Evolutionary conservation across 1,140 invertebrate genomes (phyloP).

Genomic region (Laupala kohalensis): DNA sequence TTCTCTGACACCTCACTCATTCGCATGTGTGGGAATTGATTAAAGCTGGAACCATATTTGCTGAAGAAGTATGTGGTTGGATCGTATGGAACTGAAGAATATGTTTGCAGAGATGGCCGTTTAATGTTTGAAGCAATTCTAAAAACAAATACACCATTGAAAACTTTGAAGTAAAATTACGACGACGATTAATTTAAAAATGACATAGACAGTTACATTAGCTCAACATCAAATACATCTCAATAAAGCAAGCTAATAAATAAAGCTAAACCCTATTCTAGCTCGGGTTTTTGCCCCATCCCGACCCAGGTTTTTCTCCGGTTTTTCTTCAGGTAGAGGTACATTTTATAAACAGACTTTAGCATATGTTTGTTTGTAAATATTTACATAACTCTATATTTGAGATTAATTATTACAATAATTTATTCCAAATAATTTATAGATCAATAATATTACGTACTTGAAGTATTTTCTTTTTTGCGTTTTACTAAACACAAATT

Average conservation of each 20-base stretch:
- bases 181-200: not conserved
- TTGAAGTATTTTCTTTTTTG: no score
- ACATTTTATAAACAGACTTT: no score
- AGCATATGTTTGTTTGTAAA: no score
- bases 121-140: not conserved
- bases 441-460: no score
- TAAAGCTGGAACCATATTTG: slow-evolving; percentile 85
- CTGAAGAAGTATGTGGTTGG: slow-evolving; percentile 76
- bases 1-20: slow-evolving; percentile 52
- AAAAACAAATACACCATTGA: not conserved
- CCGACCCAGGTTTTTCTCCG: no score
- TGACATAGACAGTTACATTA: not conserved
- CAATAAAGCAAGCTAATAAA: not conserved
- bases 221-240: not conserved
- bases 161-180: not conserved
- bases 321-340: no score
- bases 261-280: no score
- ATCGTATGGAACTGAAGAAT: slow-evolving; percentile 57
- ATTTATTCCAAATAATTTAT: no score
- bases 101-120: slow-evolving; percentile 40
- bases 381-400: no score
- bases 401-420: no score
- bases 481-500: no score
- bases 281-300: no score
- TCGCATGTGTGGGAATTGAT: slow-evolving; percentile 68